Conservation (phyloP, 2,888 invertebrate species). For the Pinctada fucata region DNA sequence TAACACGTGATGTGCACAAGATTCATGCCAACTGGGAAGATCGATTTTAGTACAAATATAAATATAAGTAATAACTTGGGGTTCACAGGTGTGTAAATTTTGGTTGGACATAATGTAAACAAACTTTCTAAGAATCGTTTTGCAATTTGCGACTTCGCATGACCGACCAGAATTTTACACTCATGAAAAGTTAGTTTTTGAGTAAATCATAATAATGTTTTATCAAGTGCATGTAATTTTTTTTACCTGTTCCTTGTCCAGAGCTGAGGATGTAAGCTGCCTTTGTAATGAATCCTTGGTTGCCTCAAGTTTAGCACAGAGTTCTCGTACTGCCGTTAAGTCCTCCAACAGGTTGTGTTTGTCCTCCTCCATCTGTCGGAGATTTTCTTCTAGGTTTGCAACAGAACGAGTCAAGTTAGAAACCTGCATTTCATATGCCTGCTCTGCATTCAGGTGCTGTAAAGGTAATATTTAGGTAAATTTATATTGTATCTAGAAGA, state of each 20-base stretch:
- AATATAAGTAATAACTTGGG: too few relatives aligned
- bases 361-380: constrained; percentile 71
- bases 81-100: too few relatives aligned
- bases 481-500: neutral
- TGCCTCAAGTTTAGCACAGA: constrained; percentile 74
- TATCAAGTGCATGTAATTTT: too few relatives aligned
- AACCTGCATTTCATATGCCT: constrained; percentile 74
- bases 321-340: constrained; percentile 73
- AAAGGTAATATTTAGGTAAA: constrained; percentile 27
- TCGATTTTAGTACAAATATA: too few relatives aligned
- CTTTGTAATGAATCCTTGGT: constrained; percentile 74
- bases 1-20: too few relatives aligned
- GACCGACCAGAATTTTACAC: too few relatives aligned
- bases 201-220: too few relatives aligned
- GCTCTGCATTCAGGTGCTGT: constrained; percentile 70
- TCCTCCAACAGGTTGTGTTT: constrained; percentile 73
- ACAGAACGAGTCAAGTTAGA: constrained; percentile 72
- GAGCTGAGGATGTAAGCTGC: constrained; percentile 70
- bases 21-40: too few relatives aligned
- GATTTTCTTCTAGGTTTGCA: constrained; percentile 71
- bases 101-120: too few relatives aligned
- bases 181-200: too few relatives aligned
- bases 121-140: too few relatives aligned
- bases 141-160: too few relatives aligned
- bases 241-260: constrained; percentile 75